Base-by-base conservation (phyloP, 1,140 invertebrate species). In the Platyscapa corneri region DNA sequence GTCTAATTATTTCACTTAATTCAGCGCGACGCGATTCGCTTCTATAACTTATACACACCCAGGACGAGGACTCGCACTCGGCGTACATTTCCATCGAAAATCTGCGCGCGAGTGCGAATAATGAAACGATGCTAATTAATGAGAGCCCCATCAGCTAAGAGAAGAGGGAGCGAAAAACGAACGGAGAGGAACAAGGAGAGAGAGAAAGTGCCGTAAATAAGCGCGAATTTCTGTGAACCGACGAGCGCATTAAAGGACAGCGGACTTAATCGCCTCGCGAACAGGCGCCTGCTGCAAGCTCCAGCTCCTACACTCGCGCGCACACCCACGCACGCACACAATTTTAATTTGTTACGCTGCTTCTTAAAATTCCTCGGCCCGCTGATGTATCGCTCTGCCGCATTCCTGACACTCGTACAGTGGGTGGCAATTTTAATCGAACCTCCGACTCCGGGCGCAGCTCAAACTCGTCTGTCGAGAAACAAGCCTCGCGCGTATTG, bases 1-100 rank as follows among this genome's bases (percentile, higher is more conserved):
- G 92, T 93, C 91, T 93, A 93, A 93, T 93, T 93, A 93, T 93
- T 93, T 93, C 90, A 88, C 90, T 93, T 93, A 92, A 93, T 92
- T 93, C 92, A 88, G 88, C 89, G 88, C 88, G 87, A 70, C 87
- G 81, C 86, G 86, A n/a, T 75, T 14, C 72, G 23, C 12, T 27
- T 46, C 3, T 79, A 56, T 70, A 84, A 39, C 14, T 32, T 27
- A 8, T 20, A 34, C 20, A 18, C 30, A 77, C n/a, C 20, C 7
- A 49, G n/a, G n/a, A n/a, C 12, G 18, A 3, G n/a, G 3, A 5
- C 42, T 14, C 7, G 34, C 27, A 74, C 82, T 83, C 79, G 85
- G 16, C 85, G 87, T 83, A 88, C 90, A 90, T 60, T 14, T 10
- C 23, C 56, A 23, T 14, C 23, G 56, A 93, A 92, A 92, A 93